Percentiles rank a stretch among this genome's conserved stretches.
Evolutionary conservation across 2,888 invertebrate genomes (phyloP).

Genomic region (Idaea straminata): DNA sequence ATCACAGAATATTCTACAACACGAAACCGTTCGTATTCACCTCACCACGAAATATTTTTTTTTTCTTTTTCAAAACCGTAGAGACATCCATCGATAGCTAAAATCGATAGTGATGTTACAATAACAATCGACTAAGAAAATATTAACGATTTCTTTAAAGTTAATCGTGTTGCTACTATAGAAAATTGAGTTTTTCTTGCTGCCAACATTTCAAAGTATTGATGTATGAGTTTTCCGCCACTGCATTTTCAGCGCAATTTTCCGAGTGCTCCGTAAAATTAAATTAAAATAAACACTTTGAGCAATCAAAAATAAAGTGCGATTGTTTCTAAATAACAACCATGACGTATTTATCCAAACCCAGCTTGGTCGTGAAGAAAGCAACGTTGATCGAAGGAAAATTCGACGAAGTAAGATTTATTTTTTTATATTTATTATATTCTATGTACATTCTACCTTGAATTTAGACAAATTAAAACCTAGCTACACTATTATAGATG

Average conservation of each 20-base stretch:
- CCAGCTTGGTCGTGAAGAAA: constrained; percentile 84
- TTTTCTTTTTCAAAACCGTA: constrained; percentile 43
- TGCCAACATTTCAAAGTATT: constrained; percentile 34
- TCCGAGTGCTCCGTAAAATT: constrained; percentile 14
- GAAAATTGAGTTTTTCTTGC: constrained; percentile 21
- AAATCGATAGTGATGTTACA: constrained; percentile 34
- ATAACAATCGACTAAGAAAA: constrained; percentile 1
- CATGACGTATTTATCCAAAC: constrained; percentile 91
- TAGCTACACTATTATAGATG: too few species aligned
- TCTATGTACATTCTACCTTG: too few species aligned
- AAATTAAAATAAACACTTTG: constrained; percentile 14
- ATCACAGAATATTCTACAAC: constrained; percentile 64
- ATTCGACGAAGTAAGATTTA: constrained; percentile 40
- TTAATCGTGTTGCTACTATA: neutral
- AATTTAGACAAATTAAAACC: too few species aligned
- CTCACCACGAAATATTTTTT: constrained; percentile 45
- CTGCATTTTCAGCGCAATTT: constrained; percentile 17
- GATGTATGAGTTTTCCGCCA: constrained; percentile 33
- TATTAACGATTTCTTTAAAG: neutral
- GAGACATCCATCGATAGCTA: constrained; percentile 2
- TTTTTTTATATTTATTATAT: neutral
- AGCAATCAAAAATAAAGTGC: constrained; percentile 10
- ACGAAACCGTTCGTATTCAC: constrained; percentile 59
- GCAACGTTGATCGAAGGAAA: constrained; percentile 80
- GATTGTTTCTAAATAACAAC: constrained; percentile 29